Evolutionary conservation across 2,888 invertebrate species (phyloP).

Genomic region (Stomorhina lunata): DNA sequence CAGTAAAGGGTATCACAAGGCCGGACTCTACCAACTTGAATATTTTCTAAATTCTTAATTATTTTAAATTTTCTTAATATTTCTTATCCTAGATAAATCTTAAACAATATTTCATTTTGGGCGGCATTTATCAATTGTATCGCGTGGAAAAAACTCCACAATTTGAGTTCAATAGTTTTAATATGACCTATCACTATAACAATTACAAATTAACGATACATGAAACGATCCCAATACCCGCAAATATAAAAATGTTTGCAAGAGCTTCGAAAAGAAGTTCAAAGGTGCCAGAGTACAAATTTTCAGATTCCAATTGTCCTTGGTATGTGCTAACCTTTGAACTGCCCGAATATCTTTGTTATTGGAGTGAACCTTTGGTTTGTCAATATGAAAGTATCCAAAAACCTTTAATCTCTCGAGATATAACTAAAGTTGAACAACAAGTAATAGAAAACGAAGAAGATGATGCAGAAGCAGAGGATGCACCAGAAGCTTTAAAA

Average conservation of each 20-base stretch:
- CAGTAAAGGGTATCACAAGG: too few species aligned
- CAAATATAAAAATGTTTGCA: neutral
- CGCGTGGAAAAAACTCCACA: slow-evolving; percentile 71
- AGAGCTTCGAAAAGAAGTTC: neutral
- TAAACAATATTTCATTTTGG: slow-evolving; percentile 72
- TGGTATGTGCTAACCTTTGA: slow-evolving; percentile 72
- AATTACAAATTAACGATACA: slow-evolving; percentile 65
- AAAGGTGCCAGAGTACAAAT: neutral
- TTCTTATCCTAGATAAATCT: slow-evolving; percentile 73
- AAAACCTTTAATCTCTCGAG: too few species aligned
- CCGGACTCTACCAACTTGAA: too few species aligned
- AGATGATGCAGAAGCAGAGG: neutral
- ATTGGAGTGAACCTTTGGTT: slow-evolving; percentile 72
- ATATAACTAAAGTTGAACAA: slow-evolving; percentile 1
- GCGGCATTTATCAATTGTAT: slow-evolving; percentile 75
- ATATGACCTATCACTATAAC: slow-evolving; percentile 72
- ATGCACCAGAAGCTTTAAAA: neutral
- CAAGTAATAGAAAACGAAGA: neutral
- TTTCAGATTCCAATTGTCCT: slow-evolving; percentile 37
- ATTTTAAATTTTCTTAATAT: slow-evolving; percentile 5
- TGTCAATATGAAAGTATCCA: slow-evolving; percentile 74
- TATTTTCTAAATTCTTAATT: neutral
- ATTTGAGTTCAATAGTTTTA: slow-evolving; percentile 70
- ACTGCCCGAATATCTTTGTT: slow-evolving; percentile 71
- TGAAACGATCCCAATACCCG: slow-evolving; percentile 51